These are phyloP conservation scores for Dinomys branickii DNA, from an alignment of 2,113 vertebrate species.

Conservation along the genomic window DNA sequence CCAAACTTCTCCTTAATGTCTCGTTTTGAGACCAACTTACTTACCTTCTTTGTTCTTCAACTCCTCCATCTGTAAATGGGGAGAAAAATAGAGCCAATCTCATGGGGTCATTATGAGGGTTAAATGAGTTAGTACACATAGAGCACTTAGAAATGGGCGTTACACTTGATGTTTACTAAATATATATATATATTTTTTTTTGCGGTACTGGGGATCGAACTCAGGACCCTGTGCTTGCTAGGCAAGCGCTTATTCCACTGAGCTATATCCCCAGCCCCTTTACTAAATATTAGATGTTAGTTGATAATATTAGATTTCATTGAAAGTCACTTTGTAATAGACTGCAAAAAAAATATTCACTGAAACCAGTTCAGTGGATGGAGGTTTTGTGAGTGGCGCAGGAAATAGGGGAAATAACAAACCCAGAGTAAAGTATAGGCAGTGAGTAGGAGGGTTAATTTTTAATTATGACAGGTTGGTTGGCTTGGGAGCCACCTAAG, in stretches of 20 bases:
- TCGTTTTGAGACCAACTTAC: neutral
- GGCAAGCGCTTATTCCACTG: too few species aligned
- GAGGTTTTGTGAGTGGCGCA: neutral
- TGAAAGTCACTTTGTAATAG: neutral
- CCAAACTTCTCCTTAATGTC: neutral
- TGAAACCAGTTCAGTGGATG: neutral
- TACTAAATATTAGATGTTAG: neutral
- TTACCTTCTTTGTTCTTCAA: neutral
- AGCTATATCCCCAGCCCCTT: too few species aligned
- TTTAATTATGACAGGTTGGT: neutral
- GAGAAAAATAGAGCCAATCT: neutral
- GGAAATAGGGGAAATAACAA: neutral
- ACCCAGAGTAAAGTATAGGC: neutral
- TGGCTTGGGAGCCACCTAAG: neutral
- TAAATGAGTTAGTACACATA: neutral
- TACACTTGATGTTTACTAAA: neutral
- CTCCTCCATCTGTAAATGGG: constrained; percentile 26
- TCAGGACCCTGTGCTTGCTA: too few species aligned
- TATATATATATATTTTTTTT: too few species aligned
- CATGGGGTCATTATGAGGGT: neutral
- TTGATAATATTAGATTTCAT: neutral
- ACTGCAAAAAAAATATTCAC: neutral
- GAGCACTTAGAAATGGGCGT: neutral
- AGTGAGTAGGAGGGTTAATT: neutral
- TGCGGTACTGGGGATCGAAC: too few species aligned